These are phyloP conservation scores for Cheirogaleus major DNA, from an alignment of 2,797 vertebrate genomes.

Conservation along the genomic window DNA sequence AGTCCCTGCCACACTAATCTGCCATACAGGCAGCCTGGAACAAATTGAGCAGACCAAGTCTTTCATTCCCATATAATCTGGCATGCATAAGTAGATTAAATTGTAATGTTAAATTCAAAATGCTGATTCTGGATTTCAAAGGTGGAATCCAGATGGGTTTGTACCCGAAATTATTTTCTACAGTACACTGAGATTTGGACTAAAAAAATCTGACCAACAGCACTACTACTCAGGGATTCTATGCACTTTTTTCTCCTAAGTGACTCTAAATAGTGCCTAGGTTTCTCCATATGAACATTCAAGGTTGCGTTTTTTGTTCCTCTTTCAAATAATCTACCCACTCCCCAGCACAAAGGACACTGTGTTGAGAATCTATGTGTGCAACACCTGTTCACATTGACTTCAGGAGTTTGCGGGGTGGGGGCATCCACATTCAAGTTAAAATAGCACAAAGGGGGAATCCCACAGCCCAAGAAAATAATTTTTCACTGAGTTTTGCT, in stretches of 20 bases:
- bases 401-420: background rate
- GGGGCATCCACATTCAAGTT: background rate
- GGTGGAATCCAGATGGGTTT: background rate
- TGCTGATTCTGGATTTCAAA: constrained; percentile 36
- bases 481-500: constrained; percentile 53
- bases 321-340: background rate
- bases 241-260: background rate
- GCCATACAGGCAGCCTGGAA: background rate
- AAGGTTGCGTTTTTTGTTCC: background rate
- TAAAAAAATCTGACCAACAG: background rate
- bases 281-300: background rate
- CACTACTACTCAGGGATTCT: background rate
- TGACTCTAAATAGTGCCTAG: background rate
- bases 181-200: background rate
- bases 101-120: constrained; percentile 23
- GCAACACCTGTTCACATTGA: background rate
- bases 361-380: background rate
- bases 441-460: background rate
- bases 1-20: background rate
- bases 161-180: background rate
- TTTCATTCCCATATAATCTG: background rate
- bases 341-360: background rate
- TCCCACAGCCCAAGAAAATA: background rate
- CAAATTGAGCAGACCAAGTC: background rate
- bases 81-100: background rate